Percentiles rank a stretch among this genome's conserved stretches.
These are phyloP conservation scores for Urocynchramus pylzowi DNA, from an alignment of 2,113 vertebrate species.

Conservation along the genomic window DNA sequence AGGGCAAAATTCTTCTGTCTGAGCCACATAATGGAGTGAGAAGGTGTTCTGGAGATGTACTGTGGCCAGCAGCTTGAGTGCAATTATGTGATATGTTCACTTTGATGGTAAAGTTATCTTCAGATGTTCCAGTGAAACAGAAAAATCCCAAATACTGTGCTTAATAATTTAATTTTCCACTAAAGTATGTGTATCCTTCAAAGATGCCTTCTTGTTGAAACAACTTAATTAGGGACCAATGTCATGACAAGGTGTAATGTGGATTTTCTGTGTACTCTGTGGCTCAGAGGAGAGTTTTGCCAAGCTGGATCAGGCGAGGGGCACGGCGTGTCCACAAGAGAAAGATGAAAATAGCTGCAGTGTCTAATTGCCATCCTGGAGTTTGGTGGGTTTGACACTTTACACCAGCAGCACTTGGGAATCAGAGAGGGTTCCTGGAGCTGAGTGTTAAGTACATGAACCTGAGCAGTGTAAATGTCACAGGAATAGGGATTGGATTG, in stretches of 20 bases:
- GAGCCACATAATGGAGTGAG: not conserved
- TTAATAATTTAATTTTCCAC: not conserved
- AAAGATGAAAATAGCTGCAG: conserved; percentile 37
- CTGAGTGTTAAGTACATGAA: not conserved
- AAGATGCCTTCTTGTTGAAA: not conserved
- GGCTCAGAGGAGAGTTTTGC: not conserved
- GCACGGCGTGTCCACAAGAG: rapidly evolving
- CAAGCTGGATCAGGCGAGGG: not conserved
- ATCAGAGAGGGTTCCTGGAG: not conserved
- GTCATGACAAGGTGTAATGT: not conserved
- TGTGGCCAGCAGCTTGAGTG: not conserved
- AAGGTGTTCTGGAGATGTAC: not conserved
- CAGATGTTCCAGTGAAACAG: not conserved
- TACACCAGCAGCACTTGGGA: not conserved
- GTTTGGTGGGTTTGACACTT: not conserved
- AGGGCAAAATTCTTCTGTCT: conserved; percentile 30
- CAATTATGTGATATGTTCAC: rapidly evolving
- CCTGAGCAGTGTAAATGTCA: not conserved
- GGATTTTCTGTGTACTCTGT: not conserved
- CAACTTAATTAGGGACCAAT: not conserved
- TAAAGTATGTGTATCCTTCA: not conserved
- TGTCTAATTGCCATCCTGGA: not conserved
- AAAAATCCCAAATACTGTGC: not conserved
- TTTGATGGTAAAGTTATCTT: conserved; percentile 37
- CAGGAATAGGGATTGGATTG: not conserved